A percentile compares a stretch with the other conserved stretches of the same genome.
These are phyloP conservation scores for Andrena trimmerana DNA, from an alignment of 2,888 invertebrate species.

Conservation along the genomic window DNA sequence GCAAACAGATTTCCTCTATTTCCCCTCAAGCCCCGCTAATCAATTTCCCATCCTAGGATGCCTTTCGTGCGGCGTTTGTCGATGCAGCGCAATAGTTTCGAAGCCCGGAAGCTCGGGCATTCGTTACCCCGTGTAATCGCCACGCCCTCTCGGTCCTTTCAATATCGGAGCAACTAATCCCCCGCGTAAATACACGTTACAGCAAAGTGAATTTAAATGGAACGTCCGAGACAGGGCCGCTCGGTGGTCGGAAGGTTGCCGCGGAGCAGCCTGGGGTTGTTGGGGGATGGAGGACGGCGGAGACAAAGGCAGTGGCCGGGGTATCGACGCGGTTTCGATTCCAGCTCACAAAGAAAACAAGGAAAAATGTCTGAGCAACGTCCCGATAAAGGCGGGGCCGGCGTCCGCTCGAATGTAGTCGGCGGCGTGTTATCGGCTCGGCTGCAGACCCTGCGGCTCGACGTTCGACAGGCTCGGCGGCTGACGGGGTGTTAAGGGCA, in stretches of 20 bases:
- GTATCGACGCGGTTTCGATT: conserved; percentile 46
- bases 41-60: conserved; percentile 5
- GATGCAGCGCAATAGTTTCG: conserved; percentile 1
- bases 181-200: conserved; percentile 40
- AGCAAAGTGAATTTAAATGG: conserved; percentile 46
- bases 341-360: conserved; percentile 45
- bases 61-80: background rate
- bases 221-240: conserved; percentile 11
- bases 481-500: conserved; percentile 49
- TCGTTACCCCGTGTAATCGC: background rate
- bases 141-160: background rate
- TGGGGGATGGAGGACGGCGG: background rate
- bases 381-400: conserved; percentile 46
- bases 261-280: background rate
- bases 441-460: conserved; percentile 44
- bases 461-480: conserved; percentile 19
- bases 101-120: background rate
- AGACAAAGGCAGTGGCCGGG: conserved; percentile 30
- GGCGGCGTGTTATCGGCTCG: conserved; percentile 54
- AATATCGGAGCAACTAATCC: conserved; percentile 13
- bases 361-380: conserved; percentile 55
- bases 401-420: conserved; percentile 45
- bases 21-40: background rate
- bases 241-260: background rate
- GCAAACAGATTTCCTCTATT: background rate